These are phyloP conservation scores for Australoheros facetus DNA, from an alignment of 2,797 vertebrate genomes.

Conservation along the genomic window DNA sequence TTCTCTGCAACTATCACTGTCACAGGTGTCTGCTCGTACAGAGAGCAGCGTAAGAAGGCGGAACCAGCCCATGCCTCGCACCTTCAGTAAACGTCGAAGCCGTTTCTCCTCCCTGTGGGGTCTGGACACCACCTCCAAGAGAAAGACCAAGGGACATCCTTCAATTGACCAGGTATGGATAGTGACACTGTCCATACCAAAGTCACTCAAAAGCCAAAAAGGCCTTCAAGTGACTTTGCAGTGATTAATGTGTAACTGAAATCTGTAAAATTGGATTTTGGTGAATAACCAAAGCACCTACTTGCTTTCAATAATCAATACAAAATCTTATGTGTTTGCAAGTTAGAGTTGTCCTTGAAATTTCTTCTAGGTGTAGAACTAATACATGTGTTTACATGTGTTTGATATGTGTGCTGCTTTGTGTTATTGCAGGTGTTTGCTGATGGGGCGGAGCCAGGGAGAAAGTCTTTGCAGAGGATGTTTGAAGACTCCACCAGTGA, in stretches of 20 bases:
- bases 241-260: background rate
- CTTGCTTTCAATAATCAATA: background rate
- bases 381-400: background rate
- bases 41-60: slow-evolving; percentile 87
- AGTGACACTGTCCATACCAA: background rate
- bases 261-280: background rate
- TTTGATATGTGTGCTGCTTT: background rate
- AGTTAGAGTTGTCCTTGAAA: background rate
- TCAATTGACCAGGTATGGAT: slow-evolving; percentile 90
- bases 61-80: slow-evolving; percentile 89
- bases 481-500: slow-evolving; percentile 84
- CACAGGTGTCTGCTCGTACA: slow-evolving; percentile 91
- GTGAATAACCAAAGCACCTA: background rate
- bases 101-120: slow-evolving; percentile 98
- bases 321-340: background rate
- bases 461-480: slow-evolving; percentile 88
- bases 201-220: background rate
- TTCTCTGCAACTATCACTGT: background rate
- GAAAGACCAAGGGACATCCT: slow-evolving; percentile 90
- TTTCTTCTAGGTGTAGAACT: background rate
- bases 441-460: slow-evolving; percentile 85
- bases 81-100: slow-evolving; percentile 93
- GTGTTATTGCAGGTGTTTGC: slow-evolving; percentile 87
- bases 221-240: background rate
- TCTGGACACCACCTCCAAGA: slow-evolving; percentile 93